Evolutionary conservation across 53 echinoderm and acorn worm species (phyloP), one percentile per base, ranked within the genome.

Genomic region (Paracentrotus lividus): DNA sequence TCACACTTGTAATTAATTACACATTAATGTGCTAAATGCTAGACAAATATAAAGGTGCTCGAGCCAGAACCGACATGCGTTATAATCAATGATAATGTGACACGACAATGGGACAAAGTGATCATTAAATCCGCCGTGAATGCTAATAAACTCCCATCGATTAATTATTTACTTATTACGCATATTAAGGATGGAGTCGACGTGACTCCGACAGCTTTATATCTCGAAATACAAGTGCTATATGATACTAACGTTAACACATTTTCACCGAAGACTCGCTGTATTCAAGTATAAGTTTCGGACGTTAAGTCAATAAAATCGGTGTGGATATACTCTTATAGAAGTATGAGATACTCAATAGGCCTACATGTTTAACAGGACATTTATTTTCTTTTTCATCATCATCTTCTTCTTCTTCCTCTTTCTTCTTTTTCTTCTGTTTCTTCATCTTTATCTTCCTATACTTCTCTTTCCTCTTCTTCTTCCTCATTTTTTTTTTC

Each of bases 21-120:
- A 72, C 72, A 40, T 72, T 36, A 72, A 72, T 72, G 18, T 72
- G 36, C 38, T 72, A 72, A 72, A 72, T 72, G 72, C 36, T 40
- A 20, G 40, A 20, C 72, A 72, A 21, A 15, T 14, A 18, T 8
- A 72, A 72, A 57, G 57, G 40, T 72, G 72, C 1, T 72, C 38
- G 4, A 20, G 10, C 72, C 72, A 72, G 72, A 72, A 18, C 36
- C 40, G 10, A 10, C 29, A 18, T 32, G 72, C 40, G 16, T 40
- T 21, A 38, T 16, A 20, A 36, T n/a, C n/a, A 72, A 38, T 20
- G 1, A 72, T 72, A 16, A 72, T 9, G 21, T 38, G 36, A 68
- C 68, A 4, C 18, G 2, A 36, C 40, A 40, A 18, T 38, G 40
- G 4, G 10, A 38, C 0, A 36, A 40, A 72, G 21, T 40, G 72